phyloP scores from a whole-genome alignment of 64 coral and sea anemone species.

The Dendrophyllia cribrosa region DNA sequence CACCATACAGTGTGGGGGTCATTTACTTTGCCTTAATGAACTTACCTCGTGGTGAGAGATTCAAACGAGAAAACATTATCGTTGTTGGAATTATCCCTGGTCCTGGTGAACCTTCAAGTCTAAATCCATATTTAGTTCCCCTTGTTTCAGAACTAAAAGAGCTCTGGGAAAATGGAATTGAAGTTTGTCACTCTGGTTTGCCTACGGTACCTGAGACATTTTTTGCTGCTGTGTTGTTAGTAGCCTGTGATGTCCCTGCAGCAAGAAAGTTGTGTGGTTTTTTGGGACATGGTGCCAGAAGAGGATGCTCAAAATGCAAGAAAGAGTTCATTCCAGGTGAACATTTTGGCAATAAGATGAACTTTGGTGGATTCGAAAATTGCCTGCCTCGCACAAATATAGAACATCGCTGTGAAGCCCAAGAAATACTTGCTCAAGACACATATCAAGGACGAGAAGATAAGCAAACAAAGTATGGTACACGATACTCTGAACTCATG shows the following conservation, averaged over 20 bases:
- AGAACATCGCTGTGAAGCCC: constrained; percentile 44
- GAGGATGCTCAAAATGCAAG: constrained; percentile 74
- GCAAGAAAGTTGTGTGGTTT: constrained; percentile 54
- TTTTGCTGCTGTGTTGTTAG: constrained; percentile 57
- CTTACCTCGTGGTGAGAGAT: not conserved
- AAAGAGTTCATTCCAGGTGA: constrained; percentile 23
- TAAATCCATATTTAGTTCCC: not conserved
- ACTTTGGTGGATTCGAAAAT: constrained; percentile 60
- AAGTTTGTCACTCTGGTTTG: not conserved
- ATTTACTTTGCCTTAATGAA: not conserved
- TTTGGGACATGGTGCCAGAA: constrained; percentile 26
- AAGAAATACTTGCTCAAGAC: constrained; percentile 65
- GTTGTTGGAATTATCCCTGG: not conserved
- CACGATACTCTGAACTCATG: constrained; percentile 63
- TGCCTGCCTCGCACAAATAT: constrained; percentile 47
- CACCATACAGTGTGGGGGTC: not conserved
- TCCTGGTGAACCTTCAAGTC: not conserved
- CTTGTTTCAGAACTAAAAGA: not conserved
- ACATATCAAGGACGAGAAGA: constrained; percentile 20
- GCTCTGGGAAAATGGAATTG: constrained; percentile 11
- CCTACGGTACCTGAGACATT: too few relatives aligned
- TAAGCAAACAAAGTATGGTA: constrained; percentile 47
- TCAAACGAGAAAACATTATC: not conserved
- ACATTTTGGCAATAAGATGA: constrained; percentile 38
- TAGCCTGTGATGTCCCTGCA: constrained; percentile 19